Evolutionary conservation across 2,113 vertebrate genomes (phyloP), one percentile per base, ranked within the genome.

Genomic region (Helogale parvula): DNA sequence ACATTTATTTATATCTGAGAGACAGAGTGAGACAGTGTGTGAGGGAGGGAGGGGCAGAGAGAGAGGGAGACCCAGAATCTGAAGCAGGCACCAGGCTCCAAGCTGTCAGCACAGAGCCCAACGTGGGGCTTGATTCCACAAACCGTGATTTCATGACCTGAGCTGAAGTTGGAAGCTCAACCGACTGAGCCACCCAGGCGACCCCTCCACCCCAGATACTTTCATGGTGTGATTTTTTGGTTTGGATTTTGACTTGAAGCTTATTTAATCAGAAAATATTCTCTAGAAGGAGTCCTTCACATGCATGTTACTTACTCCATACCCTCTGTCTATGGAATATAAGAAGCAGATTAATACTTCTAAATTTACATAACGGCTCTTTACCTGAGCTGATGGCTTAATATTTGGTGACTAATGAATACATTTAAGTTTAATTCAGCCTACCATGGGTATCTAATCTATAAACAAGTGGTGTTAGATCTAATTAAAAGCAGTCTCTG

Each of bases 351-450:
- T 94, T 96, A 94, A 68, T 85, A 54, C 21, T 13, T 82, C n/a
- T 72, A 88, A 90, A 68, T 85, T 94, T 90, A 84, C 13, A 63
- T 52, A 68, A 76, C 33, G 52, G 4, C 57, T 96, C 4, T 88
- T 79, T 82, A 13, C 21, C 52, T 93, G 45, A 84, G 8, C 23
- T 82, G 63, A 74, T 50, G 45, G 31, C 54, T 97, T 85, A 81
- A 90, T 93, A 93, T 96, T 69, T 93, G 82, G 57, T 82, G 66
- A 95, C 76, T 68, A 87, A 88, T 88, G 54, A 95, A 29, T 86
- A 50, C 38, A 27, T 71, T 76, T 83, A 88, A 95, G 16, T 91
- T 96, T 35, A 93, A 52, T 72, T 86, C 88, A 84, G 81, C 21
- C 47, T 69, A 83, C 38, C 38, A 60, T 80, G 89, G 47, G 23